Percentiles rank a stretch among this genome's conserved stretches.
These are phyloP conservation scores for Zosterops borbonicus DNA, from an alignment of 2,113 vertebrate genomes.

Conservation along the genomic window DNA sequence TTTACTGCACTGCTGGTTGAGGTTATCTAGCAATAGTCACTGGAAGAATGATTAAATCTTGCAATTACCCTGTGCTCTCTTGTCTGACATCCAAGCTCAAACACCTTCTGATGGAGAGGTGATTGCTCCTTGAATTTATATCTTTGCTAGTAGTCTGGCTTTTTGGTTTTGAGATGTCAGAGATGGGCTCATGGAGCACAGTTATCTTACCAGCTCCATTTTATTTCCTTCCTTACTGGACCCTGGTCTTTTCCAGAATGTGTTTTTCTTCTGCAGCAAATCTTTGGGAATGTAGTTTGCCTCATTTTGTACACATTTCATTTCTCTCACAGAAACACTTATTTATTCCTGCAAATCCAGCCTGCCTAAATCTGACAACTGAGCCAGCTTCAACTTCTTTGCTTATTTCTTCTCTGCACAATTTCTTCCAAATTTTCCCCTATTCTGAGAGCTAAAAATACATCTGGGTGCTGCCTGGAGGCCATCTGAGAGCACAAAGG, in stretches of 20 bases:
- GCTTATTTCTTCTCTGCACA: constrained; percentile 5
- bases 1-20: constrained; percentile 13
- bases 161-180: background rate
- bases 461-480: constrained; percentile 32
- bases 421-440: constrained; percentile 20
- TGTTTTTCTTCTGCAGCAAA: background rate
- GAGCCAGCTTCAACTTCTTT: background rate
- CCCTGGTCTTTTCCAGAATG: background rate
- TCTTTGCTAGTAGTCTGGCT: background rate
- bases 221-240: background rate
- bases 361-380: background rate
- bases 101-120: background rate
- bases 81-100: constrained; percentile 21
- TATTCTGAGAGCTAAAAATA: constrained; percentile 36
- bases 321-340: background rate
- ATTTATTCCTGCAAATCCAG: background rate
- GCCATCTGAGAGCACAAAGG: background rate
- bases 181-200: background rate
- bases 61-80: constrained; percentile 4
- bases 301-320: constrained; percentile 13
- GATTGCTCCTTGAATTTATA: background rate
- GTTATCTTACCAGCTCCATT: background rate
- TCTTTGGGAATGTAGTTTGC: background rate
- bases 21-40: background rate
- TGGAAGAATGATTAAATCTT: constrained; percentile 34